Conservation (phyloP, 2,888 invertebrate genomes). For the Acleris sparsana region DNA sequence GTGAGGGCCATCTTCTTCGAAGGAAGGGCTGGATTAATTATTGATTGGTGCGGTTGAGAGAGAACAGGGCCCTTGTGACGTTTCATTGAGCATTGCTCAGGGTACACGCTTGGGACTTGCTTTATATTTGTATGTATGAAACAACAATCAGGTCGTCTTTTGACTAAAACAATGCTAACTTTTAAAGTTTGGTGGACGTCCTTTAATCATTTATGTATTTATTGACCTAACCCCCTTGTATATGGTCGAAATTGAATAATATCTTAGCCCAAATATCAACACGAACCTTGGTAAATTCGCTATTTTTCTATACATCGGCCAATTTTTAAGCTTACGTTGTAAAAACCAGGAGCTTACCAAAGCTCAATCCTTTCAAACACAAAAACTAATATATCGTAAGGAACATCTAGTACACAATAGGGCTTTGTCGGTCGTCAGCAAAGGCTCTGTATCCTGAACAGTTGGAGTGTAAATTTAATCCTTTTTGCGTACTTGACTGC, state of each 20-base stretch:
- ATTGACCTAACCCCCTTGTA: no score
- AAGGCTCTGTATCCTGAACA: conserved; percentile 39
- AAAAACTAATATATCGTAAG: conserved; percentile 25
- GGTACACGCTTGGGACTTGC: not conserved
- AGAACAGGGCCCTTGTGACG: conserved; percentile 36
- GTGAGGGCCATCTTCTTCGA: conserved; percentile 53
- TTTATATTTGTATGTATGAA: not conserved
- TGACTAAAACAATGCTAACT: not conserved
- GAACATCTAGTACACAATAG: conserved; percentile 20
- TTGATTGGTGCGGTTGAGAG: conserved; percentile 48
- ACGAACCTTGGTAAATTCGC: no score
- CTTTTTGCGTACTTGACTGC: conserved; percentile 47
- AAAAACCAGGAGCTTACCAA: conserved; percentile 27
- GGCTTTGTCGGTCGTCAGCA: conserved; percentile 42
- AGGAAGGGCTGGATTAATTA: conserved; percentile 63
- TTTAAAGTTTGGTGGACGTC: no score
- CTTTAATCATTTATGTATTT: no score
- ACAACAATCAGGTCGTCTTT: not conserved
- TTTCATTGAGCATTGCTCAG: conserved; percentile 36
- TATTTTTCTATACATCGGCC: not conserved
- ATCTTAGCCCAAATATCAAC: no score
- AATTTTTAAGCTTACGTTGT: conserved; percentile 1
- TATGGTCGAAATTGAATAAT: no score
- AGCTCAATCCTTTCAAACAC: conserved; percentile 33
- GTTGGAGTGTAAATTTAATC: conserved; percentile 66